Base-by-base conservation (phyloP, 2,113 vertebrate species). In the Zosterops lateralis region DNA sequence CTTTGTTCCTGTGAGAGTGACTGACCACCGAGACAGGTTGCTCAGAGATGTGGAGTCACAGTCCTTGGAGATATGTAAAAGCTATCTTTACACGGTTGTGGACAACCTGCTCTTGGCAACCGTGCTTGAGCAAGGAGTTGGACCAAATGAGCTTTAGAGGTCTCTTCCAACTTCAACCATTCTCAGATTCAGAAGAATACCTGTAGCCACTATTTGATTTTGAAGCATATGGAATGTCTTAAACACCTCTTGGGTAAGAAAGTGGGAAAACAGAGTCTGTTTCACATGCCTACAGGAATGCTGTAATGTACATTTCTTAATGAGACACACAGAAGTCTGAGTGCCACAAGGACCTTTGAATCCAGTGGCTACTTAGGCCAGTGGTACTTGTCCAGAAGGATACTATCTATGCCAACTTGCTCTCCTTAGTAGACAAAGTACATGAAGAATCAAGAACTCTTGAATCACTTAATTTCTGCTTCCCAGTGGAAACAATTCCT, bases 401-500 rank as follows among this genome's bases (percentile, higher is more conserved):
- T 24, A n/a, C 19, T 21, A 16, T 58, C 42, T 40, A 29, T 68
- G 51, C 48, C 75, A 51, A 78, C 26, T 36, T 75, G 14, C 66
- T 86, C 8, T 44, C 54, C 84, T 28, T 44, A 76, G 45, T 3
- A 83, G 68, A 64, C 21, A 54, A 76, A 17, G 54, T 29, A 51
- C 29, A 58, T 29, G 51, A 92, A 67, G 53, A 75, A 81, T 88
- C n/a, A 57, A 82, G 32, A 90, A 73, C 32, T 7, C 34, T 60
- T 58, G 50, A 84, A 66, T 86, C 9, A 60, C 56, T 92, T 93
- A 29, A 45, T 74, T 88, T 92, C 67, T 93, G 17, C 73, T 93
- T 56, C 62, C 67, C 64, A 57, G 88, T 90, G 77, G 90, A 95
- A 95, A 92, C 65, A 66, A 65, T 73, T 44, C 51, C 25, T 72